A percentile compares a stretch with the other conserved stretches of the same genome.
phyloP scores from a whole-genome alignment of 2,113 vertebrate genomes.

The Echinops telfairi region DNA sequence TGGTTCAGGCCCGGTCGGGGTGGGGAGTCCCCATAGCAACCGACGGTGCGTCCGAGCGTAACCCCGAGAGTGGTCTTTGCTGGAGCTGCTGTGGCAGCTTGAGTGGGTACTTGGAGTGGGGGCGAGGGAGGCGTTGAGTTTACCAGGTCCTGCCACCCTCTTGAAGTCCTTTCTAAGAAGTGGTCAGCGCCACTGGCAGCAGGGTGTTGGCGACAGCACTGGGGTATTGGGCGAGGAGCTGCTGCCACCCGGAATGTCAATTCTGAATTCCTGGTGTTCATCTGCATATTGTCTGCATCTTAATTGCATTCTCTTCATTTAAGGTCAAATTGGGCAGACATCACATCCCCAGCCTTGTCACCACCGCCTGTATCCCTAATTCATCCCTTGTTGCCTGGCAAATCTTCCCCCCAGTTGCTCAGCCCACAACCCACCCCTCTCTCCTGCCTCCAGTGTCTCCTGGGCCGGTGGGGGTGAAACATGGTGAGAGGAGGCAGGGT shows the following conservation, averaged over 20 bases:
- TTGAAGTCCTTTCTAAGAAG: background rate
- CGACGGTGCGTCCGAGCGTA: conserved; percentile 20
- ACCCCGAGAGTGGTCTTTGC: background rate
- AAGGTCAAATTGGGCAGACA: conserved; percentile 82
- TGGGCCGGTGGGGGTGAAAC: background rate
- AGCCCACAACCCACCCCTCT: background rate
- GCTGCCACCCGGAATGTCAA: conserved; percentile 43
- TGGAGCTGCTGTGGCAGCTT: background rate
- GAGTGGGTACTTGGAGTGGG: background rate
- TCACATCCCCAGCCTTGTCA: conserved; percentile 60
- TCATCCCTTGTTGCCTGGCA: background rate
- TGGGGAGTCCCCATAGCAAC: conserved; percentile 75
- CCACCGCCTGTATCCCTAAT: conserved; percentile 56
- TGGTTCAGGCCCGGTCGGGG: conserved; percentile 63
- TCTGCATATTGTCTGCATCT: conserved; percentile 76
- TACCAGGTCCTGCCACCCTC: background rate
- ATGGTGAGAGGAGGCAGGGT: conserved; percentile 37
- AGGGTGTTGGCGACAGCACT: background rate
- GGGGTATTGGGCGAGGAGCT: conserved; percentile 1
- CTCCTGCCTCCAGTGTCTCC: background rate
- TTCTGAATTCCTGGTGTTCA: conserved; percentile 63
- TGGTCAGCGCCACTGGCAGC: background rate
- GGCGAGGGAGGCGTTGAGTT: background rate
- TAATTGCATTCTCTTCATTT: conserved; percentile 83
- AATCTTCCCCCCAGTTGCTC: conserved; percentile 13